These are phyloP conservation scores for Geotrupes spiniger DNA, from an alignment of 2,888 invertebrate genomes.

Conservation along the genomic window DNA sequence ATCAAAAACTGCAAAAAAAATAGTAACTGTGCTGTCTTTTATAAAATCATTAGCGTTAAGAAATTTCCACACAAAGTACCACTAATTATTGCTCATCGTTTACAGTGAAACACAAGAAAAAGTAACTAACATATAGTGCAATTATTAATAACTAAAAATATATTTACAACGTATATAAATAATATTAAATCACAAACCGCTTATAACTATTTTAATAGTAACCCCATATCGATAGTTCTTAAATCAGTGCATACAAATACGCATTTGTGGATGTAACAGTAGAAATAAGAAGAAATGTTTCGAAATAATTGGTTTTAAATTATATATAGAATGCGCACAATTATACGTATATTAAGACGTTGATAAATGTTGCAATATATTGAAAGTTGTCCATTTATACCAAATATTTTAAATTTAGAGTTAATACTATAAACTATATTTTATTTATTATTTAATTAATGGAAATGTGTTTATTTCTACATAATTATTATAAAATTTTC, in stretches of 20 bases:
- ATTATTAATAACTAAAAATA: slow-evolving; percentile 11
- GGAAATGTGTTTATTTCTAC: too few species aligned
- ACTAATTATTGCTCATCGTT: slow-evolving; percentile 1
- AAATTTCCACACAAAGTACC: neutral
- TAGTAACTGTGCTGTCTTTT: neutral
- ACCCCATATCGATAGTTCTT: slow-evolving; percentile 5
- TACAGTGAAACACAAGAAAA: slow-evolving; percentile 3
- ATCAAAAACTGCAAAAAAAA: neutral
- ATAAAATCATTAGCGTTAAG: neutral
- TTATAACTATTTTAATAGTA: slow-evolving; percentile 9
- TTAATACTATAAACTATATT: too few species aligned
- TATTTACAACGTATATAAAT: slow-evolving; percentile 11
- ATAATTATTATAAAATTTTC: too few species aligned
- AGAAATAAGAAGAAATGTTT: too few species aligned
- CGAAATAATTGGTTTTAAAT: too few species aligned
- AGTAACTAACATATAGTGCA: slow-evolving; percentile 1
- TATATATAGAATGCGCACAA: too few species aligned
- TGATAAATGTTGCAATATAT: too few species aligned
- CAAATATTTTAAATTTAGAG: too few species aligned
- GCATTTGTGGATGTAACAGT: too few species aligned
- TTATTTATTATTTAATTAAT: too few species aligned
- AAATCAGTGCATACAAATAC: slow-evolving; percentile 1
- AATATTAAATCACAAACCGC: slow-evolving; percentile 14
- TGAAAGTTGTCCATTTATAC: too few species aligned
- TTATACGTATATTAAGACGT: too few species aligned